Percentiles rank a stretch among this genome's conserved stretches.
These are phyloP conservation scores for Choreutis nemorana DNA, from an alignment of 2,888 invertebrate genomes.

Conservation along the genomic window DNA sequence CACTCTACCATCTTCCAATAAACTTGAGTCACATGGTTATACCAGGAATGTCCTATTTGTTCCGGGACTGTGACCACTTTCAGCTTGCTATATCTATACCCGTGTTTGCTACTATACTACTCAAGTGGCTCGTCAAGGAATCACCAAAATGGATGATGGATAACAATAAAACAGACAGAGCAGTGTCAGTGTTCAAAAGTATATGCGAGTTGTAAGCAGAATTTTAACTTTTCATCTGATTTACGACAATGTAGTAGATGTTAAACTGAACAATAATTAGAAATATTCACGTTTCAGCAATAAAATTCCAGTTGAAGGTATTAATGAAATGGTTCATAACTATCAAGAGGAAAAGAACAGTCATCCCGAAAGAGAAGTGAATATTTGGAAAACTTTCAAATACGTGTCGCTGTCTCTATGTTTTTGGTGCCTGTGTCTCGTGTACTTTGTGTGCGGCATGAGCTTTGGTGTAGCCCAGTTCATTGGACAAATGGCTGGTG, in stretches of 20 bases:
- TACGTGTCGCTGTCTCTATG: slow-evolving; percentile 65
- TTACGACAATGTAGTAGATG: neutral
- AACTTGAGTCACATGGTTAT: slow-evolving; percentile 35
- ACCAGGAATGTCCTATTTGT: slow-evolving; percentile 33
- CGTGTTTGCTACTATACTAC: slow-evolving; percentile 22
- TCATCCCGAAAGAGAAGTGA: slow-evolving; percentile 16
- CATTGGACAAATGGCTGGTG: slow-evolving; percentile 75
- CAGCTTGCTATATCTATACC: slow-evolving; percentile 38
- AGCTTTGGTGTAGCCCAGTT: slow-evolving; percentile 85
- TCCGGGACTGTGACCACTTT: slow-evolving; percentile 32
- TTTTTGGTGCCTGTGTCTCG: slow-evolving; percentile 71
- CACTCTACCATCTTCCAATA: slow-evolving; percentile 36
- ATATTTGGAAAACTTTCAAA: slow-evolving; percentile 37
- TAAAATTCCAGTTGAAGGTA: slow-evolving; percentile 16
- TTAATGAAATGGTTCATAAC: slow-evolving; percentile 28
- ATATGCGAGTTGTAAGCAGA: slow-evolving; percentile 30
- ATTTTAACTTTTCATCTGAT: neutral
- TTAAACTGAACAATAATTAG: neutral
- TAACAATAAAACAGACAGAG: slow-evolving; percentile 22
- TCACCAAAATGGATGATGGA: slow-evolving; percentile 50
- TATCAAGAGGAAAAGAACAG: slow-evolving; percentile 16
- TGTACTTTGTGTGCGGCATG: slow-evolving; percentile 81
- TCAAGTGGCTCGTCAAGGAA: slow-evolving; percentile 27
- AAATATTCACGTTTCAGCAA: slow-evolving; percentile 24
- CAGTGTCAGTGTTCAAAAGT: slow-evolving; percentile 29